phyloP scores from a whole-genome alignment of 2,888 invertebrate species.

The Macrophya annulata region DNA sequence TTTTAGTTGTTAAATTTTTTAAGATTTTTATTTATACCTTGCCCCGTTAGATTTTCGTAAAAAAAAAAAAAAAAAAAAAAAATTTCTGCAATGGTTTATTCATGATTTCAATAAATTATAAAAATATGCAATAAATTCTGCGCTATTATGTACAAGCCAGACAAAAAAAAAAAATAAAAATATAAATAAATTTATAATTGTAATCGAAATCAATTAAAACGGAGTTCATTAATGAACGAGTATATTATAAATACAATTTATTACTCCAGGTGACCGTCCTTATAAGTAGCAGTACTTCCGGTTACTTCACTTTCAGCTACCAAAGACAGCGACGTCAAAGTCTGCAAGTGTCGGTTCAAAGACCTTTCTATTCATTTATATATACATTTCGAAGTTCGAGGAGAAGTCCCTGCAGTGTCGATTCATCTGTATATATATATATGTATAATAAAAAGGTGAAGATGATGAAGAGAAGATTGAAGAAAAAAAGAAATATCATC shows the following conservation, averaged over 20 bases:
- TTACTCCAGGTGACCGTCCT: conserved; percentile 60
- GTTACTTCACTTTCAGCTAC: conserved; percentile 67
- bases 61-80: background rate
- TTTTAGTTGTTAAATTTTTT: background rate
- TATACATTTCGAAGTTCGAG: background rate
- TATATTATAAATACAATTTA: background rate
- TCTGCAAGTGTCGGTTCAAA: conserved; percentile 60
- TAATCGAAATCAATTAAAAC: background rate
- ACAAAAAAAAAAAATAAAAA: background rate
- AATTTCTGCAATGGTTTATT: background rate
- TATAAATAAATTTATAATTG: background rate
- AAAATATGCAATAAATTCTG: too few species aligned
- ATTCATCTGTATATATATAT: background rate
- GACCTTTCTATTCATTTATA: conserved; percentile 59
- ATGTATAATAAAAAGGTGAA: background rate
- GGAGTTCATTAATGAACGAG: conserved; percentile 4
- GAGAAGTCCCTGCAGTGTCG: background rate
- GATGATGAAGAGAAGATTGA: background rate
- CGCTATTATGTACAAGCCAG: background rate
- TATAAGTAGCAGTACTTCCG: conserved; percentile 65
- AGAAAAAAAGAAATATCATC: background rate
- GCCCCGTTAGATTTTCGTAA: background rate
- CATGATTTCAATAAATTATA: background rate
- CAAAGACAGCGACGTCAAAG: conserved; percentile 62
- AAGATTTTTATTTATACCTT: background rate